These are phyloP conservation scores for Erebia aethiops DNA, from an alignment of 2,888 invertebrate genomes.

Conservation along the genomic window DNA sequence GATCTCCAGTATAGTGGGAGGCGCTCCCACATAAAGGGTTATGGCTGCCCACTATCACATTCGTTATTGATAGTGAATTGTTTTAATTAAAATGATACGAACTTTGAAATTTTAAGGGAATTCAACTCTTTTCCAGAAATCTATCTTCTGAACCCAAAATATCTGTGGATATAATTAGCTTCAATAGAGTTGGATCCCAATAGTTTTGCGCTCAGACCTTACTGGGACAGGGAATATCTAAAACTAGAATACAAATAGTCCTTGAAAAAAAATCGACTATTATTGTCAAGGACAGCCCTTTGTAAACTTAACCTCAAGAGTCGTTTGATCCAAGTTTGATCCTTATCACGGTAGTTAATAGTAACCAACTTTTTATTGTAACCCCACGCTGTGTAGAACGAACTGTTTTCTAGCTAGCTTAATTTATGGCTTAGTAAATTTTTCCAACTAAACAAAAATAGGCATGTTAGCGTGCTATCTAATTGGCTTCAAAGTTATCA, in stretches of 20 bases:
- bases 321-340: conserved; percentile 18
- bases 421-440: conserved; percentile 10
- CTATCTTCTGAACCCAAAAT: too few relatives aligned
- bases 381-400: conserved; percentile 2
- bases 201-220: background rate
- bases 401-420: background rate
- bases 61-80: conserved; percentile 17
- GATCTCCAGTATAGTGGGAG: conserved; percentile 9
- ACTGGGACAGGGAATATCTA: background rate
- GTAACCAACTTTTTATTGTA: conserved; percentile 18
- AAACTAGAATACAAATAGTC: background rate
- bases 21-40: conserved; percentile 15
- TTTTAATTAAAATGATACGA: background rate
- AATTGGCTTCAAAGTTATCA: conserved; percentile 28
- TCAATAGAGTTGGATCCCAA: background rate
- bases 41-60: conserved; percentile 14
- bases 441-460: conserved; percentile 35
- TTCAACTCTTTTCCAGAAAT: background rate
- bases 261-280: conserved; percentile 17
- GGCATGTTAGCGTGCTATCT: conserved; percentile 26
- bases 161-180: too few relatives aligned
- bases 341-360: conserved; percentile 19
- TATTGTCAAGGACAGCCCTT: conserved; percentile 25
- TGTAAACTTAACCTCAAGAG: conserved; percentile 34
- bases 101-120: background rate